Percentiles rank a stretch among this genome's conserved stretches.
These are phyloP conservation scores for Orestias chungarensis DNA, from an alignment of 2,797 vertebrate species.

Conservation along the genomic window DNA sequence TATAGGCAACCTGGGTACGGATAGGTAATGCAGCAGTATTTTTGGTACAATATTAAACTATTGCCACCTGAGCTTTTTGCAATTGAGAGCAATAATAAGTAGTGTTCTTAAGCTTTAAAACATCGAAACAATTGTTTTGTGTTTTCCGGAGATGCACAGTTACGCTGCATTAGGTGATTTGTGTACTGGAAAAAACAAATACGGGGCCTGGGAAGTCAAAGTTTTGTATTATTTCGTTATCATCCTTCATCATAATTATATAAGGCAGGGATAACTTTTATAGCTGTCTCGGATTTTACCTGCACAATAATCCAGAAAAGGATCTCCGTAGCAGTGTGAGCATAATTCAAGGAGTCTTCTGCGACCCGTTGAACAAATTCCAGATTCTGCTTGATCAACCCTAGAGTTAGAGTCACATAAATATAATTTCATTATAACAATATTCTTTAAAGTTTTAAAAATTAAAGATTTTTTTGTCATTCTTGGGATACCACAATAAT, in stretches of 20 bases:
- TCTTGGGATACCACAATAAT: not conserved
- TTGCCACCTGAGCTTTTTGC: not conserved
- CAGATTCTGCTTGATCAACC: conserved; percentile 29
- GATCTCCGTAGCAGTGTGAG: conserved; percentile 29
- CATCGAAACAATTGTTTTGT: no score
- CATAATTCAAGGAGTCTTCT: conserved; percentile 27
- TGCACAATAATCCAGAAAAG: conserved; percentile 52
- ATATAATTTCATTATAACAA: conserved; percentile 11
- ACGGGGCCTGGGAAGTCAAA: no score
- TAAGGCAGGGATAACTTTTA: no score
- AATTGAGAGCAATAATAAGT: no score
- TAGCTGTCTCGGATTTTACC: conserved; percentile 42
- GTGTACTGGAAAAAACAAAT: no score
- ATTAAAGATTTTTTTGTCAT: not conserved
- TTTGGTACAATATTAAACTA: not conserved
- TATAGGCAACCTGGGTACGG: not conserved
- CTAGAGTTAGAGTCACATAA: conserved; percentile 38
- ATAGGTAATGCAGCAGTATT: not conserved
- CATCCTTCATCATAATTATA: no score
- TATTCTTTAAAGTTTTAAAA: not conserved
- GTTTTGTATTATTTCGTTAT: no score
- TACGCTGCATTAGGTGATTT: no score
- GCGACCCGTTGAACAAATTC: conserved; percentile 36
- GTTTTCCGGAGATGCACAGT: no score
- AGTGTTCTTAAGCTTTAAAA: no score